These are phyloP conservation scores for Caenorhabditis uteleia DNA, from an alignment of 2,888 invertebrate species.

Conservation along the genomic window DNA sequence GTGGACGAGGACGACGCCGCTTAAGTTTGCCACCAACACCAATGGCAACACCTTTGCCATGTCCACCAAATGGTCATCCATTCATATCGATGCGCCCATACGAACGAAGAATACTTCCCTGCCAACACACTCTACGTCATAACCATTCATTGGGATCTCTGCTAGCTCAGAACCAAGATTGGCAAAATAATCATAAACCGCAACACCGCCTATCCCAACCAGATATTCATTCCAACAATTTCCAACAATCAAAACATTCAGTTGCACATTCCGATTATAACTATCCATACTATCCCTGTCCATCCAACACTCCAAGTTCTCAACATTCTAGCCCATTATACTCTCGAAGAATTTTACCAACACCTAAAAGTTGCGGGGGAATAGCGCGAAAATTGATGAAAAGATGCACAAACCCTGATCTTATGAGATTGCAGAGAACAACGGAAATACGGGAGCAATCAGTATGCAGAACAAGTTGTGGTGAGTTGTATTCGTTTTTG, in stretches of 20 bases:
- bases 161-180: no score
- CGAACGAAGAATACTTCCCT: no score
- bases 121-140: background rate
- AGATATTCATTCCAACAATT: slow-evolving; percentile 28
- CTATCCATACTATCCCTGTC: background rate
- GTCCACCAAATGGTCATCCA: no score
- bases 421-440: slow-evolving; percentile 42
- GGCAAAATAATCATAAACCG: slow-evolving; percentile 16
- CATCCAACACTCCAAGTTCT: slow-evolving; percentile 8
- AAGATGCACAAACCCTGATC: slow-evolving; percentile 36
- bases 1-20: no score
- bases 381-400: slow-evolving; percentile 32
- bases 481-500: slow-evolving; percentile 16
- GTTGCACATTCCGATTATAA: background rate
- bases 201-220: slow-evolving; percentile 43
- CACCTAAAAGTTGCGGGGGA: slow-evolving; percentile 22
- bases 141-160: background rate
- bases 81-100: no score
- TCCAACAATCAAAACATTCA: no score
- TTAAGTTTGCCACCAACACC: slow-evolving; percentile 33
- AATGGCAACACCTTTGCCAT: no score
- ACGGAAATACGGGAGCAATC: slow-evolving; percentile 29
- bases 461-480: slow-evolving; percentile 17
- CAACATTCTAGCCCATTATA: slow-evolving; percentile 30
- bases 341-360: slow-evolving; percentile 25